A percentile compares a stretch with the other conserved stretches of the same genome.
These are phyloP conservation scores for Diachrysia chrysitis DNA, from an alignment of 2,888 invertebrate species.

Conservation along the genomic window DNA sequence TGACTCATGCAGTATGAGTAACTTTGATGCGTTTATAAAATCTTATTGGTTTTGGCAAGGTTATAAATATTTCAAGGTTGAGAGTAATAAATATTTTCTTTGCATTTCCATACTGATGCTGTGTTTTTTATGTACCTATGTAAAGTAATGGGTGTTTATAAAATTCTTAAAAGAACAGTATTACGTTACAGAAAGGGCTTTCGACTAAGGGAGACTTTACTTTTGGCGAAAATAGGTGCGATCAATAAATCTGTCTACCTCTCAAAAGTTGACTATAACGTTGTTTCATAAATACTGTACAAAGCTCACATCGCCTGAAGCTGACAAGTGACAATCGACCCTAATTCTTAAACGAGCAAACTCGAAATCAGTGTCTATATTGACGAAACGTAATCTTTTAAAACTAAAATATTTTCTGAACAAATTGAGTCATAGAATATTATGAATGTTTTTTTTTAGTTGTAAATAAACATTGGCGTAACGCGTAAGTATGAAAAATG, in stretches of 20 bases:
- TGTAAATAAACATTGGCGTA: conserved; percentile 36
- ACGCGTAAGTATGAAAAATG: conserved; percentile 32
- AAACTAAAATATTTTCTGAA: neutral
- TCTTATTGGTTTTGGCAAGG: neutral
- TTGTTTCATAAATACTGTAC: conserved; percentile 11
- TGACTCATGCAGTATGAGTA: neutral
- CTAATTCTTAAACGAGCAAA: conserved; percentile 29
- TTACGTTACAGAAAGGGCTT: neutral
- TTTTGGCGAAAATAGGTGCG: too few species aligned
- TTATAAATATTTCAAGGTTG: neutral
- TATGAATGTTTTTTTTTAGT: conserved; percentile 5
- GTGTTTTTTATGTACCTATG: neutral
- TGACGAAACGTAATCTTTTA: conserved; percentile 6
- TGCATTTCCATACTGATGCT: neutral
- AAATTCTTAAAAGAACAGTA: too few species aligned
- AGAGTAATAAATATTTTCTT: neutral
- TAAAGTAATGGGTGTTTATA: too few species aligned
- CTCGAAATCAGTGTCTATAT: conserved; percentile 17
- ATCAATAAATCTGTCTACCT: neutral
- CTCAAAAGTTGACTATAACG: neutral
- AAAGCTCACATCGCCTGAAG: conserved; percentile 1
- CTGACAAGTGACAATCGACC: conserved; percentile 29
- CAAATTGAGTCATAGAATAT: conserved; percentile 18
- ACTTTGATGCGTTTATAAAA: neutral
- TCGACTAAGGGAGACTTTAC: too few species aligned